Conservation (phyloP, 2,797 vertebrate genomes). For the Betta splendens region DNA sequence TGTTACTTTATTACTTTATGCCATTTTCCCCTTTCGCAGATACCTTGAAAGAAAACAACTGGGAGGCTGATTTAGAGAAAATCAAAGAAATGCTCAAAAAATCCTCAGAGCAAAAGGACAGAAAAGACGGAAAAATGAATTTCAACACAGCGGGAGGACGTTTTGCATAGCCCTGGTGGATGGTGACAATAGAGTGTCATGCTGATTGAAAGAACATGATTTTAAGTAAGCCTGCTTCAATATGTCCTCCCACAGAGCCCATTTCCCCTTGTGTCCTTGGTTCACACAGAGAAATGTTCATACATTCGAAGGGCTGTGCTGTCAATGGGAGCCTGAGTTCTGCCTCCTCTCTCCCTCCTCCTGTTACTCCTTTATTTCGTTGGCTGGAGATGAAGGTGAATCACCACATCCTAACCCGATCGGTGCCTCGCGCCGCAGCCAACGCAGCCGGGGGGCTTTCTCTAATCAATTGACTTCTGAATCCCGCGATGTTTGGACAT, state of each 20-base stretch:
- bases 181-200: slow-evolving; percentile 60
- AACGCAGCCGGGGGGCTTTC: slow-evolving; percentile 46
- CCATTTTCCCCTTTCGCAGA: slow-evolving; percentile 15
- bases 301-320: slow-evolving; percentile 47
- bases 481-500: slow-evolving; percentile 45
- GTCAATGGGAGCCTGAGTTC: slow-evolving; percentile 50
- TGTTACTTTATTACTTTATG: neutral
- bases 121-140: slow-evolving; percentile 30
- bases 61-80: slow-evolving; percentile 1
- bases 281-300: slow-evolving; percentile 64
- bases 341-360: slow-evolving; percentile 42
- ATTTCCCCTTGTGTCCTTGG: slow-evolving; percentile 59
- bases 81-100: slow-evolving; percentile 28
- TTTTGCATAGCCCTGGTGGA: slow-evolving; percentile 57
- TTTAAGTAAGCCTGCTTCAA: slow-evolving; percentile 65
- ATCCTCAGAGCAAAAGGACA: slow-evolving; percentile 10
- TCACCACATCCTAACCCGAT: slow-evolving; percentile 61
- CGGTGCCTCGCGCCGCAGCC: slow-evolving; percentile 35
- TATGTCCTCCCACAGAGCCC: slow-evolving; percentile 63
- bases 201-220: slow-evolving; percentile 67
- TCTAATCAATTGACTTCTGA: slow-evolving; percentile 58
- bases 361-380: slow-evolving; percentile 49
- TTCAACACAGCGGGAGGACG: slow-evolving; percentile 35
- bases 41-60: slow-evolving; percentile 14
- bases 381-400: slow-evolving; percentile 63